These are phyloP conservation scores for Pseudomyrmex cubaensis DNA, from an alignment of 1,140 invertebrate species.

Conservation along the genomic window DNA sequence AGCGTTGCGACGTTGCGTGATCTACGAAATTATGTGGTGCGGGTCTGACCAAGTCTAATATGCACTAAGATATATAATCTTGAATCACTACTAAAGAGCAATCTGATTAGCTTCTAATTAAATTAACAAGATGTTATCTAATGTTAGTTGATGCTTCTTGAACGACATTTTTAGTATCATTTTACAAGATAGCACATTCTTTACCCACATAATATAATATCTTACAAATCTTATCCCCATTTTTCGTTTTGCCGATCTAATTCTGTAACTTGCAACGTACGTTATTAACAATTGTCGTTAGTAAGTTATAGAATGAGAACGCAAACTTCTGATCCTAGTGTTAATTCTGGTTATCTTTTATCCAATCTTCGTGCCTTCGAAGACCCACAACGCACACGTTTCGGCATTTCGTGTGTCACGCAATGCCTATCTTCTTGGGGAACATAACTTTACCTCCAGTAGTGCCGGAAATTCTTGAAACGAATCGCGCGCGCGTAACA, in stretches of 20 bases:
- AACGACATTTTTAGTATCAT: not conserved
- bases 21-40: constrained; percentile 4
- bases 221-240: constrained; percentile 8
- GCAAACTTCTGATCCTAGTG: not conserved
- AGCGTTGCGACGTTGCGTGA: constrained; percentile 24
- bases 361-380: constrained; percentile 54
- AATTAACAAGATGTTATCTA: not conserved
- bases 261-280: no score
- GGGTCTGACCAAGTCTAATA: constrained; percentile 52
- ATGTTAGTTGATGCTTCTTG: not conserved
- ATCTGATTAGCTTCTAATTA: constrained; percentile 5
- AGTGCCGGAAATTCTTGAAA: constrained; percentile 10
- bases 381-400: constrained; percentile 40
- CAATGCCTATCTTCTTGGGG: not conserved
- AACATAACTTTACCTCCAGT: not conserved
- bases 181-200: not conserved
- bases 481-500: constrained; percentile 51
- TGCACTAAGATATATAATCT: not conserved
- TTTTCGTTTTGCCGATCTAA: not conserved
- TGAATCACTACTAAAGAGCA: constrained; percentile 13
- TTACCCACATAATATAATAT: no score
- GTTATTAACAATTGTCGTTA: no score
- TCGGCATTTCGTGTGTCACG: constrained; percentile 4
- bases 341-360: constrained; percentile 35
- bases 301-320: no score